Percentiles rank a stretch among this genome's conserved stretches.
phyloP scores from a whole-genome alignment of 2,113 vertebrate species.

The Indri indri region DNA sequence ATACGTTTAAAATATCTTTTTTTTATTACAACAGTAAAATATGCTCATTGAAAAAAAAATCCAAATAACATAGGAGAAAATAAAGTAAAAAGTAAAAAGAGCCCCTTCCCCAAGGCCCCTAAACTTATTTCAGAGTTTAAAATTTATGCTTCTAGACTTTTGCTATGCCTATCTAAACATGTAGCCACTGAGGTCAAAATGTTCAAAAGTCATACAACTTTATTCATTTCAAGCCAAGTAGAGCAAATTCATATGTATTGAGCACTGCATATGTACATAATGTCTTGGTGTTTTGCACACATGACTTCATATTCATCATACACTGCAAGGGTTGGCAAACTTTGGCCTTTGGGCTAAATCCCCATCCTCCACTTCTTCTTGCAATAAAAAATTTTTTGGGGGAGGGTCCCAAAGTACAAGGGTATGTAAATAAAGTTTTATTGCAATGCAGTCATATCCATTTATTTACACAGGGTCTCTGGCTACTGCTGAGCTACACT shows the following conservation, averaged over 20 bases:
- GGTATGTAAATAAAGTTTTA: conserved; percentile 11
- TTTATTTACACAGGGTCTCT: not conserved
- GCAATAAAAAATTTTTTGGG: no score
- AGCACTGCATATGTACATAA: rapidly evolving
- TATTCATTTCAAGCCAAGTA: not conserved
- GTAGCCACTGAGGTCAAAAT: not conserved
- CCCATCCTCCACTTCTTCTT: not conserved
- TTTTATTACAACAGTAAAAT: conserved; percentile 39
- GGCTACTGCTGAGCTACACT: not conserved
- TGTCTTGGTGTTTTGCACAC: not conserved
- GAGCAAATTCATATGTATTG: not conserved
- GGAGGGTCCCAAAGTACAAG: no score
- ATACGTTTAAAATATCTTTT: not conserved
- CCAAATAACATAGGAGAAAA: not conserved
- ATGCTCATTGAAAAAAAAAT: not conserved
- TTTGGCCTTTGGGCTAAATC: not conserved
- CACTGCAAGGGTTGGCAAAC: not conserved
- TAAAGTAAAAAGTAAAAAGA: not conserved
- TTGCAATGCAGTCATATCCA: not conserved
- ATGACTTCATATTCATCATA: not conserved
- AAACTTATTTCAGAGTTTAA: not conserved
- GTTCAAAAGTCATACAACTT: not conserved
- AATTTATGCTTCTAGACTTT: not conserved
- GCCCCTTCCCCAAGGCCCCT: not conserved
- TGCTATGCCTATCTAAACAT: not conserved